Base-by-base conservation (phyloP, 2,113 vertebrate species). In the Puffinus mauretanicus region DNA sequence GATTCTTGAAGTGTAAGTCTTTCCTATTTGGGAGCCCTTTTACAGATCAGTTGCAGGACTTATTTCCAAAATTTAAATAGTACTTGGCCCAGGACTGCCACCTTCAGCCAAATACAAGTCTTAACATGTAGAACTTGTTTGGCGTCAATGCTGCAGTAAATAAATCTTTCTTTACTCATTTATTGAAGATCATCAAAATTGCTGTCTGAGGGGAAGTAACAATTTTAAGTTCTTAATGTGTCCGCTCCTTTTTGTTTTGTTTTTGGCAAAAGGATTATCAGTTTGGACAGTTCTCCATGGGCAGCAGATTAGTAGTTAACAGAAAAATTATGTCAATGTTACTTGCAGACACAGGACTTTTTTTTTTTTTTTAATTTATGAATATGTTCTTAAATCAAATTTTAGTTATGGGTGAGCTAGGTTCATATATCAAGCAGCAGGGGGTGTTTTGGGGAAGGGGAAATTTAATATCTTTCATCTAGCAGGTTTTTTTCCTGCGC, bases 401-500 rank as follows among this genome's bases (percentile, higher is more conserved):
- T 84, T 90, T 95, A 79, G 62, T 92, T 82, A 82, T 79, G 61
- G 47, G 57, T 78, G 88, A 81, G 86, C 91, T 96, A 70, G 47
- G 84, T 97, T 96, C 77, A 91, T 95, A 73, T 84, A 95, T 96
- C 90, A 96, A 95, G 70, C 90, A 90, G 85, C 58, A 78, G 83
- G 82, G 55, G 58, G 40, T 86, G 75, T 82, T 88, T 86, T 89
- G 55, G 49, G 60, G 62, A 96, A 94, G 79, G 51, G 34, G 60
- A 93, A 81, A 95, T 96, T 91, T 97, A 92, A 88, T 96, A 60
- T 88, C 84, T 86, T 88, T 87, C 26, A 55, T 78, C 83, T 70
- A 62, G 60, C 12, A 54, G 18, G 12, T 44, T 38, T 81, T 88
- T 82, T 82, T 7, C n/a, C 62, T 67, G 29, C 93, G 94, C 51